A percentile compares a stretch with the other conserved stretches of the same genome.
Conservation (phyloP, 2,797 vertebrate species). For the Aselliscus stoliczkanus region DNA sequence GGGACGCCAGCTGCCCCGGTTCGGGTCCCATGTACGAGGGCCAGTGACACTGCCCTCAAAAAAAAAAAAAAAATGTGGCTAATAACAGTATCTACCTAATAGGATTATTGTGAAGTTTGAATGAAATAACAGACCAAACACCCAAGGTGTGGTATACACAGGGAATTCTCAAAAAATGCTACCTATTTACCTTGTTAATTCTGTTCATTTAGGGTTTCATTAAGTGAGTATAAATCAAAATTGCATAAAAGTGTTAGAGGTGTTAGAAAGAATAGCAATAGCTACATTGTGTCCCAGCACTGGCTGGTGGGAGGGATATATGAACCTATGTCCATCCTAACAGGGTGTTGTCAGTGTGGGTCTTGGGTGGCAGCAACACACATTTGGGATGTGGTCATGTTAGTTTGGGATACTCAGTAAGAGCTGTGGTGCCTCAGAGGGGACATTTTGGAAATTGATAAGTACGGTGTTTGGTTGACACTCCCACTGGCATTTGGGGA, state of each 20-base stretch:
- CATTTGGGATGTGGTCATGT: not conserved
- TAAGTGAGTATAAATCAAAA: not conserved
- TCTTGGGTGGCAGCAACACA: not conserved
- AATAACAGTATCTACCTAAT: not conserved
- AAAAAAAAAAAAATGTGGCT: not conserved
- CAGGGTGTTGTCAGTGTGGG: no score
- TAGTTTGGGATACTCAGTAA: not conserved
- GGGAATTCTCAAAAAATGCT: not conserved
- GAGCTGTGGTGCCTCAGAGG: not conserved
- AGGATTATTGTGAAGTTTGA: not conserved
- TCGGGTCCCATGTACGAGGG: no score
- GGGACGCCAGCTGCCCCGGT: no score
- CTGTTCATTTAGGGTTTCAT: not conserved
- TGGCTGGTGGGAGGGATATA: not conserved
- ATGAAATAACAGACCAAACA: not conserved
- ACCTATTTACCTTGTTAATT: not conserved
- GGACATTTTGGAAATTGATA: not conserved
- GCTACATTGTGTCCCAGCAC: not conserved
- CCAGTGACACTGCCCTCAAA: no score
- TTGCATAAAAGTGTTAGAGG: not conserved
- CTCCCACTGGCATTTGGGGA: not conserved
- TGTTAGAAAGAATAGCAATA: not conserved
- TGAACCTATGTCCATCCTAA: not conserved
- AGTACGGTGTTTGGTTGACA: not conserved
- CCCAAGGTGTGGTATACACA: not conserved